These are phyloP conservation scores for Embiotoca jacksoni DNA, from an alignment of 2,113 vertebrate genomes.

Conservation along the genomic window DNA sequence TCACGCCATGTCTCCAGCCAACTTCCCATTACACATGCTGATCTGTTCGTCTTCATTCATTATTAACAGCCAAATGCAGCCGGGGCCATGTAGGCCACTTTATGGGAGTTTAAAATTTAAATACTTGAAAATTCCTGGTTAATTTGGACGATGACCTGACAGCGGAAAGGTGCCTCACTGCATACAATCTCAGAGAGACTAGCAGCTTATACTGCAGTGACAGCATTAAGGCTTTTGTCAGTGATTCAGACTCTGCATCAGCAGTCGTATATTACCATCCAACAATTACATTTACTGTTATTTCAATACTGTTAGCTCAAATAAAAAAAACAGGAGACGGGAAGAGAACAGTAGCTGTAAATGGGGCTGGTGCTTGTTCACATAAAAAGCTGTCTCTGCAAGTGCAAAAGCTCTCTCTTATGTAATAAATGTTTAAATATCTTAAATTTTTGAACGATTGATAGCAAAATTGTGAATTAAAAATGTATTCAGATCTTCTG, in stretches of 20 bases:
- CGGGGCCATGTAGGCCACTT: constrained; percentile 81
- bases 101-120: constrained; percentile 85
- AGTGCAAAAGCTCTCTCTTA: constrained; percentile 21
- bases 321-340: neutral
- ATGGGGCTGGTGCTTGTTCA: constrained; percentile 10
- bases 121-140: constrained; percentile 79
- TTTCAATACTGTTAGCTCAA: constrained; percentile 7
- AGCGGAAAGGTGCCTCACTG: constrained; percentile 52
- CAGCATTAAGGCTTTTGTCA: neutral
- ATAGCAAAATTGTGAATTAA: constrained; percentile 39
- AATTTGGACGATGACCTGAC: constrained; percentile 77
- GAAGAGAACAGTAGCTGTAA: neutral
- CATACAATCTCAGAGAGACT: constrained; percentile 42
- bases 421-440: constrained; percentile 41
- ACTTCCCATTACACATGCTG: constrained; percentile 79
- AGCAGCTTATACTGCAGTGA: constrained; percentile 22
- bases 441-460: constrained; percentile 30
- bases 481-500: constrained; percentile 21
- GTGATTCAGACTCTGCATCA: constrained; percentile 10
- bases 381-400: constrained; percentile 5
- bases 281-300: constrained; percentile 27
- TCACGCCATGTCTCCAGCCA: constrained; percentile 66
- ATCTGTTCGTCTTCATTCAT: constrained; percentile 82
- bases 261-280: constrained; percentile 10
- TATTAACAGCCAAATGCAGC: constrained; percentile 79